Evolutionary conservation across 2,113 vertebrate genomes (phyloP), one percentile per base, ranked within the genome.

Genomic region (Urocitellus parryii): DNA sequence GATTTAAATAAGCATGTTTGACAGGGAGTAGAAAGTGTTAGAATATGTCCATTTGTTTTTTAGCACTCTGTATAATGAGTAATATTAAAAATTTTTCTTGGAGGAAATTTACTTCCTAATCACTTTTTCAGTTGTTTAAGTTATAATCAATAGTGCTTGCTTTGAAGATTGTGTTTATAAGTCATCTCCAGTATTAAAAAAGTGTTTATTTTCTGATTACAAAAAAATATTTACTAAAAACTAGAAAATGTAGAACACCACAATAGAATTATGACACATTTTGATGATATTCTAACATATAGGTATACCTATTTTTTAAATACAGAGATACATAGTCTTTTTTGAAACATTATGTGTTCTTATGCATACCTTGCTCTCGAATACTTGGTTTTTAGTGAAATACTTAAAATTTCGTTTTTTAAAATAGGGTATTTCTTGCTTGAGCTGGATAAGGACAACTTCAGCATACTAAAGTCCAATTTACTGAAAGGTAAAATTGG

Each of bases 371-470:
- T 91, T 37, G 18, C 8, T 83, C 37, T 32, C 24, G 12, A 84
- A 53, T 84, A 32, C 14, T 37, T 92, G n/a, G 48, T 88, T 37
- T 56, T 56, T 70, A 90, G 42, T 88, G 16, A 94, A 88, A 84
- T 67, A 16, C 78, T 95, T 67, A 91, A 70, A 84, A 22, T 83
- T 88, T 84, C 68, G 27, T 25, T 89, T 73, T 94, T 92, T 32
- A 80, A 92, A 92, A 37, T 70, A 51, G 25, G 29, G 29, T 77
- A 61, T 84, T 84, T 87, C 27, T 94, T 48, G 39, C 39, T 63
- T 24, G 56, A 2, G 5, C 61, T 78, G 42, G 63, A 56, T 78
- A 89, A 91, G 27, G 18, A 94, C 29, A 83, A 70, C 20, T 39
- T 91, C 5, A 83, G 45, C 73, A 39, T 77, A 24, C 10, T 53